Conservation (phyloP, 2,797 vertebrate species). For the Nothura maculosa region DNA sequence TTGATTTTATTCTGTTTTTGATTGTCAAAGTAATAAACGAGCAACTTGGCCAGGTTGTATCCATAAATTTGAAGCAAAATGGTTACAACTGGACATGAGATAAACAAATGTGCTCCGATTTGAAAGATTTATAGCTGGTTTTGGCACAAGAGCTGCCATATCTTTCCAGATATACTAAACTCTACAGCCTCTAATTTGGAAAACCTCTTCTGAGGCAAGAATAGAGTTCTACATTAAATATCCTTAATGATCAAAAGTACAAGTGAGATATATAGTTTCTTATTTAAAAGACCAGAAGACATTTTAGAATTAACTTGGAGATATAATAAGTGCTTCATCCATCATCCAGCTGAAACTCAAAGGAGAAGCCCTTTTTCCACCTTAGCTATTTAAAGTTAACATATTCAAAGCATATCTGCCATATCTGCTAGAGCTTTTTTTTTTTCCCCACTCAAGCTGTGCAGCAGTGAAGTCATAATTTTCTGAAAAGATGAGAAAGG, state of each 20-base stretch:
- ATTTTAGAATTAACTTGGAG: constrained; percentile 27
- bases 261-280: neutral
- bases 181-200: neutral
- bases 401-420: neutral
- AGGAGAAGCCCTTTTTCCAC: neutral
- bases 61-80: constrained; percentile 36
- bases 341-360: neutral
- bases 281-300: constrained; percentile 3
- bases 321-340: neutral
- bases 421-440: neutral
- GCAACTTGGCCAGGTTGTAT: neutral
- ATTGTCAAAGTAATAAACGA: constrained; percentile 48
- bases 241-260: neutral
- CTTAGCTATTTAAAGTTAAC: neutral
- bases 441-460: neutral
- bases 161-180: neutral
- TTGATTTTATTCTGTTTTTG: constrained; percentile 53
- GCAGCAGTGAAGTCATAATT: neutral
- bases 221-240: neutral
- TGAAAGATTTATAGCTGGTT: constrained; percentile 25
- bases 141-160: constrained; percentile 6
- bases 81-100: neutral
- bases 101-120: constrained; percentile 12
- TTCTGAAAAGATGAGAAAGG: neutral
- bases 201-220: constrained; percentile 14